A percentile compares a stretch with the other conserved stretches of the same genome.
These are phyloP conservation scores for Frankliniella fusca DNA, from an alignment of 2,888 invertebrate species.

Conservation along the genomic window DNA sequence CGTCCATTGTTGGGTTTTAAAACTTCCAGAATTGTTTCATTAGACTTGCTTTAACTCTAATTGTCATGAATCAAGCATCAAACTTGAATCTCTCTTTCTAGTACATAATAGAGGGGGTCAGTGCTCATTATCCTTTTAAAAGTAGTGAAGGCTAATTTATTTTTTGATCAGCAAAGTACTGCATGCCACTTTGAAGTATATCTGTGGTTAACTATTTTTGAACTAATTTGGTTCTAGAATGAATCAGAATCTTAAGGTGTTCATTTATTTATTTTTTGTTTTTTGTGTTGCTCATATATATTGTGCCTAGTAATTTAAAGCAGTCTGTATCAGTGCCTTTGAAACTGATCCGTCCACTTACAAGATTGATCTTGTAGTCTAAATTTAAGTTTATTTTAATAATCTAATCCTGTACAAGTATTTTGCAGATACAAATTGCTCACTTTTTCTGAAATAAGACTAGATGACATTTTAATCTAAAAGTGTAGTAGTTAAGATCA, in stretches of 20 bases:
- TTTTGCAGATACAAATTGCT: background rate
- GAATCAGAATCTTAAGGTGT: background rate
- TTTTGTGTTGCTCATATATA: conserved; percentile 10
- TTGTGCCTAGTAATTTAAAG: background rate
- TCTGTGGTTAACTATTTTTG: background rate
- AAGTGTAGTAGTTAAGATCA: background rate
- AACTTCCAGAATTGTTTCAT: background rate
- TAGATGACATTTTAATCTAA: background rate
- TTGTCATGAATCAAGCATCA: background rate
- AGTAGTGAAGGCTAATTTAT: background rate
- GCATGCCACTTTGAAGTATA: background rate
- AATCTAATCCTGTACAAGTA: background rate
- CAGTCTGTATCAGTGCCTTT: conserved; percentile 17
- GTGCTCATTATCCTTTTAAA: background rate
- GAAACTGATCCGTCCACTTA: background rate
- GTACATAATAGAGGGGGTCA: background rate
- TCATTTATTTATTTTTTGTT: background rate
- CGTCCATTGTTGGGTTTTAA: background rate
- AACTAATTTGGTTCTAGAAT: conserved; percentile 5
- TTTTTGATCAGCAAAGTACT: background rate
- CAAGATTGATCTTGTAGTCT: background rate
- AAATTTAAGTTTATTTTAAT: background rate
- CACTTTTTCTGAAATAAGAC: background rate
- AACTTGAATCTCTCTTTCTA: background rate
- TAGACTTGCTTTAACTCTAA: background rate